A percentile compares a stretch with the other conserved stretches of the same genome.
Conservation (phyloP, 1,140 invertebrate genomes). For the Apis cerana region DNA sequence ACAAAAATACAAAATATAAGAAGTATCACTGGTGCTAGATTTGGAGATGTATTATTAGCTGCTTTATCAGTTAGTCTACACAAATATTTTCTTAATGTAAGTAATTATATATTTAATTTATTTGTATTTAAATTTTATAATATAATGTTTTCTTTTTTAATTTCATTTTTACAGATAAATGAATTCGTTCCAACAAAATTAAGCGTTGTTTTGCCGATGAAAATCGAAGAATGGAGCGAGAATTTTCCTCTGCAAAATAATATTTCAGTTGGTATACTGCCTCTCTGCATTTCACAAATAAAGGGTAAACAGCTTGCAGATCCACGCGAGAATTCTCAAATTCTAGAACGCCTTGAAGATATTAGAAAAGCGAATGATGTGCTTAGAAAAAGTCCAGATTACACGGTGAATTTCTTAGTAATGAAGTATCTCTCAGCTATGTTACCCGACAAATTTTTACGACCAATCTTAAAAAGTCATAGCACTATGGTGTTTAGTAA, state of each 20-base stretch:
- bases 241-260: conserved; percentile 64
- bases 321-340: conserved; percentile 36
- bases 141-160: background rate
- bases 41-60: conserved; percentile 72
- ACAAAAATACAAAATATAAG: conserved; percentile 70
- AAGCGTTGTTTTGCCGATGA: conserved; percentile 67
- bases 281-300: conserved; percentile 64
- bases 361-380: conserved; percentile 61
- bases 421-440: conserved; percentile 67
- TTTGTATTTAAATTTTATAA: background rate
- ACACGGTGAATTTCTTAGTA: conserved; percentile 71
- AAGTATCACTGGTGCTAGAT: conserved; percentile 61
- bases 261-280: conserved; percentile 70
- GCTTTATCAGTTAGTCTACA: conserved; percentile 72
- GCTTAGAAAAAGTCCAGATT: conserved; percentile 61
- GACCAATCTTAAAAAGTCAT: conserved; percentile 63
- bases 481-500: conserved; percentile 75
- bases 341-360: conserved; percentile 63
- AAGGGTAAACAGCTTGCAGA: conserved; percentile 42
- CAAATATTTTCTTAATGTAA: conserved; percentile 69
- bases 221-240: conserved; percentile 58
- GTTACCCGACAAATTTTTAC: conserved; percentile 66
- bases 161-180: conserved; percentile 43
- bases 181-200: conserved; percentile 62
- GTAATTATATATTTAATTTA: background rate